These are phyloP conservation scores for Epinotia bilunana DNA, from an alignment of 2,888 invertebrate species.

Conservation along the genomic window DNA sequence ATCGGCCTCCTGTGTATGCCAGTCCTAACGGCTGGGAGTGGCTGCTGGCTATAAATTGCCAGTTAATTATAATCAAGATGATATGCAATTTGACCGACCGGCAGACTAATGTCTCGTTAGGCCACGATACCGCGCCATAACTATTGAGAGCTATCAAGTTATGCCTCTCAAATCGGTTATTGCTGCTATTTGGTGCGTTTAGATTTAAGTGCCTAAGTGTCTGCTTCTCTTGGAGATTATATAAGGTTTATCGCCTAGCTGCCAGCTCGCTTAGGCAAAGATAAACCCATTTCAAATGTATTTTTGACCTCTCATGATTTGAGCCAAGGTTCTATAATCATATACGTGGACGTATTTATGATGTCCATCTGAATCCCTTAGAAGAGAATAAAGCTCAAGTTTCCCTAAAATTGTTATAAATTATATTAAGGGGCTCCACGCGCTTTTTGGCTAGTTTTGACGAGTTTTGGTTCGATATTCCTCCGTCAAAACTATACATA, in stretches of 20 bases:
- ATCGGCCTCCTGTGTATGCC: constrained; percentile 43
- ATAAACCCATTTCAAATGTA: neutral
- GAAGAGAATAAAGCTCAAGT: no score
- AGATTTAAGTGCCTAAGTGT: constrained; percentile 38
- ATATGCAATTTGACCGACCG: constrained; percentile 68
- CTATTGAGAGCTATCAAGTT: constrained; percentile 49
- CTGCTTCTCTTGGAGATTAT: constrained; percentile 3
- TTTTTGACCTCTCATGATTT: neutral
- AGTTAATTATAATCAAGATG: constrained; percentile 75
- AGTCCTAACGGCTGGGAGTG: constrained; percentile 60
- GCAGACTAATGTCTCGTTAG: constrained; percentile 65
- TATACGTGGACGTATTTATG: no score
- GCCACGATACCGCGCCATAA: constrained; percentile 42
- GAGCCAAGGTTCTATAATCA: no score
- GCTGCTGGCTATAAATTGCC: constrained; percentile 65
- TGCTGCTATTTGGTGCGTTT: constrained; percentile 38
- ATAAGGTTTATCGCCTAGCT: neutral
- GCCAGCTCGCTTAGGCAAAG: neutral
- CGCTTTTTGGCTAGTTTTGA: no score
- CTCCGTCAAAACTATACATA: no score
- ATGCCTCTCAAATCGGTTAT: constrained; percentile 48
- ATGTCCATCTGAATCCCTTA: no score
- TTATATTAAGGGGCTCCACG: no score
- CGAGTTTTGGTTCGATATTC: no score
- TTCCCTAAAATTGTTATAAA: no score